Base-by-base conservation (phyloP, 2,888 invertebrate species). In the Caenorhabditis japonica region DNA sequence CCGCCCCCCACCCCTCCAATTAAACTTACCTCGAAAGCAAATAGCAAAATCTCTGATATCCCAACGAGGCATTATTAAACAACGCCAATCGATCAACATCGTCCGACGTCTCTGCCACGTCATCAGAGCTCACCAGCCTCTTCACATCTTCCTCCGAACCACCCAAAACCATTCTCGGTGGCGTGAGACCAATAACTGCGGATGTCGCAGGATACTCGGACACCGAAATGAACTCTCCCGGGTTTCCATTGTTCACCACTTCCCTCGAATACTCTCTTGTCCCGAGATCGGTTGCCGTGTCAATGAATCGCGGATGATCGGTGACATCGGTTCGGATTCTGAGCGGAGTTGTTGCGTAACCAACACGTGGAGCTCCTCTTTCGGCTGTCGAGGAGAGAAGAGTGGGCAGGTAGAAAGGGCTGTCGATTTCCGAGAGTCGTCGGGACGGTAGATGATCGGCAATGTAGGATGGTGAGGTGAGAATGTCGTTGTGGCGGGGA, bases 61-160 rank as follows among this genome's bases (percentile, higher is more conserved):
- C 70, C 17, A 76, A 19, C 2, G 73, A 64, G 12, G 66, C 36
- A 41, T 69, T 74, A 13, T 74, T 64, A 43, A 47, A 76, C 12
- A 76, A 64, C 10, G 73, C 69, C 15, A 74, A 25, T 17, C 56
- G 52, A 43, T 74, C 68, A 7, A 69, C 68, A 23, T 74, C 74
- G 17, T 62, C 39, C 1, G 36, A 33, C 2, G 52, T 61, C 27
- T 58, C 61, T 12, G 68, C 52, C 4, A 68, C 51, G 13, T 44
- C 13, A 39, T 27, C 17, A 30, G 25, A 15, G n/a, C n/a, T n/a
- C n/a, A n/a, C n/a, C n/a, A n/a, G n/a, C n/a, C n/a, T n/a, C 13
- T 47, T 49, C 7, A 15, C 4, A 30, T 30, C 38, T 1, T 17
- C 21, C 1, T 17, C 30, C 25, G 38, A 25, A 3, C 38, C 15